Evolutionary conservation across 2,113 vertebrate species (phyloP).

Genomic region (Scytalopus superciliaris): DNA sequence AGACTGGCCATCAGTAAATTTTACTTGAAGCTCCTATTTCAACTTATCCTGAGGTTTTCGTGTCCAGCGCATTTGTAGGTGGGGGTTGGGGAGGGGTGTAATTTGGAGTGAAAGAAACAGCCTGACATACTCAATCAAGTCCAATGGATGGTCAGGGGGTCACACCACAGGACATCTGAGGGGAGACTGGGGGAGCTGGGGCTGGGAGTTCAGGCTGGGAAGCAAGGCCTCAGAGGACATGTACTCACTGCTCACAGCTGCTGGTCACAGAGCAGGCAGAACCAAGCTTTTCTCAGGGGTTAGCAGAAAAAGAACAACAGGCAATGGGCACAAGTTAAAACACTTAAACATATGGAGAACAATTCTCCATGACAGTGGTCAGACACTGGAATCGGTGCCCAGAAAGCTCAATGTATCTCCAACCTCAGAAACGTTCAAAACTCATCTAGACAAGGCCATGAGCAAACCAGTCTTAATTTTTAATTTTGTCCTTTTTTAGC

Average conservation of each 20-base stretch:
- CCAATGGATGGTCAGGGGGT: not conserved
- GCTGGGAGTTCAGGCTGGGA: not conserved
- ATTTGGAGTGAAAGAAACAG: not conserved
- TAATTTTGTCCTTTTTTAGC: not conserved
- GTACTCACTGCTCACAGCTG: not conserved
- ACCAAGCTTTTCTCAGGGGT: not conserved
- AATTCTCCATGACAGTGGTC: not conserved
- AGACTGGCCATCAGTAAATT: not conserved
- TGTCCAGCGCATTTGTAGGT: not conserved
- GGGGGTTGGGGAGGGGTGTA: not conserved
- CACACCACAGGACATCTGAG: not conserved
- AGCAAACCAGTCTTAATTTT: not conserved
- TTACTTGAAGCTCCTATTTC: not conserved
- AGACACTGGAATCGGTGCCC: not conserved
- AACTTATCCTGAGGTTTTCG: not conserved
- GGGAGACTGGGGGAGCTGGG: not conserved
- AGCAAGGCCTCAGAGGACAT: not conserved
- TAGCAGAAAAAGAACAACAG: not conserved
- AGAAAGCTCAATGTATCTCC: not conserved
- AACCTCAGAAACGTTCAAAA: not conserved
- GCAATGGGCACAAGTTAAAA: not conserved
- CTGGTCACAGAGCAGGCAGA: not conserved
- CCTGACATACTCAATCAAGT: not conserved
- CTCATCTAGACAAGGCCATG: not conserved
- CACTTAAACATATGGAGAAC: not conserved